Conservation (phyloP, 2,113 vertebrate species). For the Oriolus oriolus region DNA sequence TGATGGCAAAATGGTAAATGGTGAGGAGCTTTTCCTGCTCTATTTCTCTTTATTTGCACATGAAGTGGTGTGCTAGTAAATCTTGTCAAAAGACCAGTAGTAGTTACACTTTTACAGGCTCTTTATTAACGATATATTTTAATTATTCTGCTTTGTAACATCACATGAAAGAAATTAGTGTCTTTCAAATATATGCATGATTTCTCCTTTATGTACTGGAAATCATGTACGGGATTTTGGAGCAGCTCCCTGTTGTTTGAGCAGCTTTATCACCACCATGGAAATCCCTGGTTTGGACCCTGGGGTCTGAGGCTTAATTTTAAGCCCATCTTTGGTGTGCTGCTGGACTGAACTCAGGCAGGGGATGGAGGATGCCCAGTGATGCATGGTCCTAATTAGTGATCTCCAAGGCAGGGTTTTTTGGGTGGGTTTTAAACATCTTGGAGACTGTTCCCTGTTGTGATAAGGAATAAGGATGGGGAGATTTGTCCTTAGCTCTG, state of each 20-base stretch:
- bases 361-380: background rate
- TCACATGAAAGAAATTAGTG: background rate
- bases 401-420: background rate
- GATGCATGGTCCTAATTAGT: background rate
- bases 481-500: background rate
- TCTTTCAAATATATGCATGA: background rate
- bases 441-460: background rate
- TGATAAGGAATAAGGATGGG: background rate
- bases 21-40: background rate
- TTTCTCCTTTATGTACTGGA: background rate
- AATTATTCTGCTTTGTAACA: background rate
- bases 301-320: background rate
- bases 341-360: background rate
- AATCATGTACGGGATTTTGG: fast-evolving
- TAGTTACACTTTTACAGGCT: background rate
- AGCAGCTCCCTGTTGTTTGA: background rate
- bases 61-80: background rate
- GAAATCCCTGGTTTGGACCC: background rate
- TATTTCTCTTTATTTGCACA: background rate
- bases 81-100: background rate
- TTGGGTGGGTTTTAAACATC: background rate
- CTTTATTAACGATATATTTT: background rate
- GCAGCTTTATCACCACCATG: background rate
- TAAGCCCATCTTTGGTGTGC: background rate
- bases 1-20: background rate